phyloP scores from a whole-genome alignment of 2,888 invertebrate genomes.

The Heliconius aoede region DNA sequence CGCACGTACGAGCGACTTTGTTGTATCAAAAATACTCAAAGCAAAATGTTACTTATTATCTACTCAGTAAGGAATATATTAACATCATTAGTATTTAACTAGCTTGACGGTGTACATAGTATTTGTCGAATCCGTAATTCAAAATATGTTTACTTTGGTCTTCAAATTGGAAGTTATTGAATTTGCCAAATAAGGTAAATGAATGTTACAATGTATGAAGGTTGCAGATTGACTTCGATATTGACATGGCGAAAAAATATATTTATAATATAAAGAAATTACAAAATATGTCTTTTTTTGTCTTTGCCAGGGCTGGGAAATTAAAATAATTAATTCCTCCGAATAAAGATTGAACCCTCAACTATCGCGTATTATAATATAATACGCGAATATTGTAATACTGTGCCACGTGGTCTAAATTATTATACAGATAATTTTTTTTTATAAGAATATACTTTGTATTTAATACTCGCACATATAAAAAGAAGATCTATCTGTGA shows the following conservation, averaged over 20 bases:
- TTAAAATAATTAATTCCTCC: neutral
- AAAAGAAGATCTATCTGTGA: neutral
- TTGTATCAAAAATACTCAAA: slow-evolving; percentile 5
- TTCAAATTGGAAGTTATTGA: slow-evolving; percentile 16
- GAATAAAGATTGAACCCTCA: neutral
- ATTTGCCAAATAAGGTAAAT: slow-evolving; percentile 5
- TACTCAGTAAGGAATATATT: slow-evolving; percentile 17
- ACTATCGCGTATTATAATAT: too few species aligned
- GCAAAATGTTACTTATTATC: slow-evolving; percentile 18
- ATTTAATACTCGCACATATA: neutral
- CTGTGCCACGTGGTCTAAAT: too few species aligned
- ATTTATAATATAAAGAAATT: neutral
- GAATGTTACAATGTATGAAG: too few species aligned
- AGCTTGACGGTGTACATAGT: neutral
- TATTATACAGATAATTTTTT: neutral
- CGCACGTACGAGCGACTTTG: slow-evolving; percentile 20
- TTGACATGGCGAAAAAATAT: slow-evolving; percentile 9
- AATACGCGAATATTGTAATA: too few species aligned
- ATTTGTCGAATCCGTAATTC: slow-evolving; percentile 18
- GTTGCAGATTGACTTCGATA: neutral
- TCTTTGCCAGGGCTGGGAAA: too few species aligned
- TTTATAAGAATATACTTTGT: neutral
- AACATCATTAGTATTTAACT: neutral
- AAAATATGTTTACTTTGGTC: slow-evolving; percentile 13
- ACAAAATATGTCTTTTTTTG: neutral